Evolutionary conservation across 2,888 invertebrate species (phyloP), one percentile per base, ranked within the genome.

Genomic region (Andrena flavipes): DNA sequence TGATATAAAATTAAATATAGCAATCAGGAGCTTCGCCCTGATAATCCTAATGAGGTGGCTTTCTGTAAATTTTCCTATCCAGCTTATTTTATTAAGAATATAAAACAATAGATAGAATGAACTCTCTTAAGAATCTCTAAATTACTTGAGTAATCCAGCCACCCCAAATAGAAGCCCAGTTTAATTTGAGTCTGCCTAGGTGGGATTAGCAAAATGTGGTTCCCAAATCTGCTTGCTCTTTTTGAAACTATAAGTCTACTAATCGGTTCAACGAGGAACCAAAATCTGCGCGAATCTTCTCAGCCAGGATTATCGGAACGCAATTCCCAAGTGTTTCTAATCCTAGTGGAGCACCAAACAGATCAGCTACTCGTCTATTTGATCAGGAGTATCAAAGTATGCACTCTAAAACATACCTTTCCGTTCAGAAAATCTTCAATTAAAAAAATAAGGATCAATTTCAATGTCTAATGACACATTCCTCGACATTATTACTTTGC

Each of bases 141-240:
- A 48, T 6, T 2, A n/a, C 10, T 29, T 6, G n/a, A 63, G 23
- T 49, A 33, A 20, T 71, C 62, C 49, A 8, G 4, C 20, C 0
- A 23, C 13, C 49, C 48, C 20, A 13, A 42, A 20, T 2, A 33
- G 3, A 20, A 56, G 35, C 30, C 13, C 16, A 29, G 29, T 68
- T 60, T 68, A 60, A 56, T 8, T 20, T 56, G 5, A 26, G n/a
- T 42, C 30, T 13, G n/a, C 13, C 16, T 13, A 33, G 23, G 10
- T 48, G 5, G 59, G 33, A 74, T 68, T 68, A 68, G 42, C 73
- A 35, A 33, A 62, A 35, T 16, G 8, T 35, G 33, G 20, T 62
- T 62, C 10, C 20, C 4, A 20, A 30, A 65, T 54, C 26, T 4
- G 20, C 8, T 5, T 56, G 29, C 56, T 30, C 64, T 30, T 56